Conservation (phyloP, 2,888 invertebrate species). For the Macropis europaea region DNA sequence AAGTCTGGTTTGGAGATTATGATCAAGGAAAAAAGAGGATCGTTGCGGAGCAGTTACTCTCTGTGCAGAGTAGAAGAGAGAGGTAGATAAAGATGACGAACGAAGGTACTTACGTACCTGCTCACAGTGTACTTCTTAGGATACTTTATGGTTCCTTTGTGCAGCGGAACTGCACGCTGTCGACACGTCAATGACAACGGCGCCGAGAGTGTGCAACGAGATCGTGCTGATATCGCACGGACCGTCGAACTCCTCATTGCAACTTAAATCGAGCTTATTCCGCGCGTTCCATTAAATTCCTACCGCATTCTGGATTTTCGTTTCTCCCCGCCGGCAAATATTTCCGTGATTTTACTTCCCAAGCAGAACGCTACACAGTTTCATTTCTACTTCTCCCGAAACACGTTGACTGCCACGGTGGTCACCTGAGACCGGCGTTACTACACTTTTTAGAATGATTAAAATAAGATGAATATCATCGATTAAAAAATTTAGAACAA, state of each 20-base stretch:
- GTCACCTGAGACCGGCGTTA: no score
- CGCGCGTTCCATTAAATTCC: constrained; percentile 20
- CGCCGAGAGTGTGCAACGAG: constrained; percentile 45
- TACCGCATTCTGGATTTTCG: neutral
- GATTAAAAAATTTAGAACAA: no score
- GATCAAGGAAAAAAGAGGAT: neutral
- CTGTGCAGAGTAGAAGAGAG: constrained; percentile 25
- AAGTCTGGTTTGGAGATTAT: no score
- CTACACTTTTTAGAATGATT: no score
- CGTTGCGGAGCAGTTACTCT: constrained; percentile 30
- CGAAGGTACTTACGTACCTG: constrained; percentile 59
- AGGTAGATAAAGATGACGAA: constrained; percentile 55
- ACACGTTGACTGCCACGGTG: no score
- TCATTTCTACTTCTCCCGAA: no score
- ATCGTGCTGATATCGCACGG: constrained; percentile 61
- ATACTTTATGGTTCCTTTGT: constrained; percentile 66
- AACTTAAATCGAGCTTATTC: constrained; percentile 17
- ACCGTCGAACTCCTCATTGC: constrained; percentile 39
- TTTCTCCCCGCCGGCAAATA: no score
- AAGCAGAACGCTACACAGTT: no score
- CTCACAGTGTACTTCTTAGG: constrained; percentile 57
- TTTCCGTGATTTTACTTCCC: no score
- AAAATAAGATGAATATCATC: no score
- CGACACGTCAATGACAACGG: constrained; percentile 57
- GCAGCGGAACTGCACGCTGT: constrained; percentile 50